Base-by-base conservation (phyloP, 1,140 invertebrate genomes). In the Drosophila fuyamai region DNA sequence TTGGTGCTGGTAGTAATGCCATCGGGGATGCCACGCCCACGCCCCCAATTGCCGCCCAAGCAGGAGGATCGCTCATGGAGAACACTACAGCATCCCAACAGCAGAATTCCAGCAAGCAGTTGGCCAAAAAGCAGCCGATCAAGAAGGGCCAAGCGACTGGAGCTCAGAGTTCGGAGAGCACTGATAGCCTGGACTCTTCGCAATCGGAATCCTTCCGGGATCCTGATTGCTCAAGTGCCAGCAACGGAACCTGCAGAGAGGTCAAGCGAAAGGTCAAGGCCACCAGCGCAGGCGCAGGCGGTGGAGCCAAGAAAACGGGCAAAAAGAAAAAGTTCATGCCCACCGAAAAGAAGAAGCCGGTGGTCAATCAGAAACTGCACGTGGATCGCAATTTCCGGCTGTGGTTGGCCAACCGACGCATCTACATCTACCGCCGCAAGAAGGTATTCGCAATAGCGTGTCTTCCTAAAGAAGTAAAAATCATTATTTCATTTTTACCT, bases 361-460 rank as follows among this genome's bases (percentile, higher is more conserved):
- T 38, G 12, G 16, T 46, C 4, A 66, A 58, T 27, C 55, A 66
- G 3, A 89, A 81, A 32, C 51, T 73, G 29, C 81, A 74, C 3
- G 65, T 92, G 8, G 71, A 90, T 57, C 76, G 90, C 14, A 90
- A 80, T 14, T 78, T 92, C n/a, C 73, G 90, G 2, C 56, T 90
- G 27, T 92, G 90, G 90, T 47, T 92, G 72, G 83, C 90, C 16
- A 88, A 92, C 38, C 79, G 90, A 9, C 71, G 82, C 14, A 92
- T 92, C 50, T 82, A 82, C 16, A 92, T 92, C 13, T 89, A 70
- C 27, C 80, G 90, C 0, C 78, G 90, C 7, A 84, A 76, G 32
- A 86, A 86, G 83, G 79, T 83, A 77, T 48, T 29, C 7, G 29
- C n/a, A 9, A 13, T 7, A 32, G 29, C 29, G 29, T 32, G n/a